Base-by-base conservation (phyloP, 2,113 vertebrate species). In the Notarius lentiginosus region DNA sequence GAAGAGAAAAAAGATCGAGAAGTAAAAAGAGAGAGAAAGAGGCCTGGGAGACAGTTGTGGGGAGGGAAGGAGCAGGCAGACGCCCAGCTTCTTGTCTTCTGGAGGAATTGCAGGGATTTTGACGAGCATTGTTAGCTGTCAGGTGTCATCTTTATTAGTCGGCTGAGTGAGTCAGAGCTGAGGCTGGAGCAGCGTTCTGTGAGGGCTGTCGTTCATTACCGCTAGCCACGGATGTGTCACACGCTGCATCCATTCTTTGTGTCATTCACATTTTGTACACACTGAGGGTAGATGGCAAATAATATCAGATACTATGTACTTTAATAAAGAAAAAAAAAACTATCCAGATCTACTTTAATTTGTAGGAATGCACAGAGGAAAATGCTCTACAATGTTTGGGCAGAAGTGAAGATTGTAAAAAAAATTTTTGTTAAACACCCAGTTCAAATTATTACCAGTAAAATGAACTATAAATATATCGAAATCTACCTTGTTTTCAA, bases 61-160 rank as follows among this genome's bases (percentile, higher is more conserved):
- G 53, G 75, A 80, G 58, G 81, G 83, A 77, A 34, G 83, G 56
- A 63, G 84, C 11, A 82, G 84, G 65, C 63, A 49, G 85, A 73
- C 73, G 56, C 75, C 68, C 87, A 77, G 89, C 83, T 86, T 76
- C 84, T 51, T 86, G 77, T 83, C 87, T 89, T 89, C 87, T 51
- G 77, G 87, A 86, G 80, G 63, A 84, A 89, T 88, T 58, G 80
- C 66, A 83, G 68, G 86, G 88, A 87, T 88, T 89, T 90, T 85
- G 89, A 87, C 77, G 85, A 88, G 87, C 92, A 93, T 94, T 92
- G 94, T 95, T 94, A 94, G 92, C 95, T 94, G 94, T 95, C 95
- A 95, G 92, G 93, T 95, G 93, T 95, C 94, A 93, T 95, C 94
- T 94, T 94, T 95, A 95, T 95, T 96, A 96, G 94, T 84, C 89